Conservation (phyloP, 1,140 invertebrate species). For the Drosophila serrata region DNA sequence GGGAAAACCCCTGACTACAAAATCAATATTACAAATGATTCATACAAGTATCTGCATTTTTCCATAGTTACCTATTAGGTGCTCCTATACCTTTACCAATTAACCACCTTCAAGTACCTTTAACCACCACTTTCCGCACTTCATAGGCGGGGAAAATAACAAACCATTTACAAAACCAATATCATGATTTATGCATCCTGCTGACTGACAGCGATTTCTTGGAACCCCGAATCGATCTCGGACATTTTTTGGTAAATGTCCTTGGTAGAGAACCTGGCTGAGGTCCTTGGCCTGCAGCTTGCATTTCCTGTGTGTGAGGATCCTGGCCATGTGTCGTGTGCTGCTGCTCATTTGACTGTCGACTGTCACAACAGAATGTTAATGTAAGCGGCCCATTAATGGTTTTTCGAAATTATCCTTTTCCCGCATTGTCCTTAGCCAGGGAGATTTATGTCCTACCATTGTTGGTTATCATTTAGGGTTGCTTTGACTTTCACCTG, state of each 20-base stretch:
- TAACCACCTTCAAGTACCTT: constrained; percentile 10
- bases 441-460: constrained; percentile 58
- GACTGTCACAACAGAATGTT: constrained; percentile 78
- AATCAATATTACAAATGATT: neutral
- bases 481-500: constrained; percentile 44
- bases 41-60: neutral
- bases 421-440: constrained; percentile 69
- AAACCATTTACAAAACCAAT: constrained; percentile 21
- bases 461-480: constrained; percentile 39
- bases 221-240: constrained; percentile 68
- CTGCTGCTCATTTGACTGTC: constrained; percentile 78
- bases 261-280: constrained; percentile 33
- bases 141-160: constrained; percentile 5
- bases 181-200: constrained; percentile 60
- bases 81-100: neutral
- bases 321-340: constrained; percentile 36
- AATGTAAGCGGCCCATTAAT: constrained; percentile 72
- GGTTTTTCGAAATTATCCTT: constrained; percentile 82
- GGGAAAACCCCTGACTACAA: neutral
- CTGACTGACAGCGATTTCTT: constrained; percentile 53
- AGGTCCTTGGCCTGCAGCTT: constrained; percentile 57
- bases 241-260: constrained; percentile 60
- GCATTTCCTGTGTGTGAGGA: constrained; percentile 63
- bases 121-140: constrained; percentile 26
- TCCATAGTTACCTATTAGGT: neutral